These are phyloP conservation scores for Papilio aristodemus DNA, from an alignment of 1,140 invertebrate species.

Conservation along the genomic window DNA sequence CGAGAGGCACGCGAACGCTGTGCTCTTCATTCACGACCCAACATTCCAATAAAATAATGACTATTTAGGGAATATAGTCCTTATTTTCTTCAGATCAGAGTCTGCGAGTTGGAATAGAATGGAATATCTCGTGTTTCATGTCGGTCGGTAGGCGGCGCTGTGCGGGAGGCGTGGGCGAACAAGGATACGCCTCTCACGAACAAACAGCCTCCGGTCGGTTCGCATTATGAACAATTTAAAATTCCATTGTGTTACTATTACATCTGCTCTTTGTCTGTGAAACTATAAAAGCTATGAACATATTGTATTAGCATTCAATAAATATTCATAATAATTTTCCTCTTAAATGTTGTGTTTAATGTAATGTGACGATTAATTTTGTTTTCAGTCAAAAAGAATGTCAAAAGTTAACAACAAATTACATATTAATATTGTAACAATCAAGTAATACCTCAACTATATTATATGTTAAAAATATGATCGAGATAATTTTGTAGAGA, in stretches of 20 bases:
- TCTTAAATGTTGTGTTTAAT: neutral
- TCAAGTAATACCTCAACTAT: too few relatives aligned
- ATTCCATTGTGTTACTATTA: constrained; percentile 40
- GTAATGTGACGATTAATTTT: neutral
- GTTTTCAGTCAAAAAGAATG: too few relatives aligned
- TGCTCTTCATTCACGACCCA: constrained; percentile 40
- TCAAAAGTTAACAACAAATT: too few relatives aligned
- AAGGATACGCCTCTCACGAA: constrained; percentile 63
- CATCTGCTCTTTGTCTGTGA: constrained; percentile 6
- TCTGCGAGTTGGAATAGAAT: constrained; percentile 28
- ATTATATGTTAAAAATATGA: too few relatives aligned
- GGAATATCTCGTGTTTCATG: constrained; percentile 36
- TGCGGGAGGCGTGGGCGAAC: constrained; percentile 54
- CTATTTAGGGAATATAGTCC: constrained; percentile 43
- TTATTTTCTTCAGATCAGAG: constrained; percentile 40
- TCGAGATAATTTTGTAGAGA: too few relatives aligned
- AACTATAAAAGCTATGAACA: constrained; percentile 24
- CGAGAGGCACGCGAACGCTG: constrained; percentile 53
- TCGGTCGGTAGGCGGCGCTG: constrained; percentile 63
- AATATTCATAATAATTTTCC: too few relatives aligned
- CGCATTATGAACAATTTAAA: constrained; percentile 49
- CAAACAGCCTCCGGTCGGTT: constrained; percentile 48
- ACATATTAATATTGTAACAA: too few relatives aligned
- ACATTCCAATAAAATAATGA: neutral
- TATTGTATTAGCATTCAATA: constrained; percentile 6